Percentiles rank a stretch among this genome's conserved stretches.
Conservation (phyloP, 1,140 invertebrate genomes). For the Epicauta chinensis region DNA sequence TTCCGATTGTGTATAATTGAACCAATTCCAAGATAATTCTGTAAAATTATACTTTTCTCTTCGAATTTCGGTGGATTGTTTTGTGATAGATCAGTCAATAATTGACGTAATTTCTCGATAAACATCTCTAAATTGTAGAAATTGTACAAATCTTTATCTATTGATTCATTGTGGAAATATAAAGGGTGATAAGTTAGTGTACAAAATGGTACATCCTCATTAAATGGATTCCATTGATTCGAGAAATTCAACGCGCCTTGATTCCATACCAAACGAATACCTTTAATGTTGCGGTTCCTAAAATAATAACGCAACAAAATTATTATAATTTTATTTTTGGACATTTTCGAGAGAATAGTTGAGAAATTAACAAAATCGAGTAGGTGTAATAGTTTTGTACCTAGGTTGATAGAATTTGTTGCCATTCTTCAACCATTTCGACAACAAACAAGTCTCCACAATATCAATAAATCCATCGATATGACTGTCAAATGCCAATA, state of each 20-base stretch:
- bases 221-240: slow-evolving; percentile 82
- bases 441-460: slow-evolving; percentile 60
- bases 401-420: slow-evolving; percentile 25
- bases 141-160: slow-evolving; percentile 40
- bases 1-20: slow-evolving; percentile 80
- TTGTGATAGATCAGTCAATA: slow-evolving; percentile 1
- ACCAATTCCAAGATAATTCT: slow-evolving; percentile 71
- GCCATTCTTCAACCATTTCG: slow-evolving; percentile 45
- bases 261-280: slow-evolving; percentile 71
- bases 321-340: neutral
- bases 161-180: slow-evolving; percentile 66
- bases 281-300: slow-evolving; percentile 63
- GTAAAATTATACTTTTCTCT: slow-evolving; percentile 66
- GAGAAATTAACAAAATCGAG: slow-evolving; percentile 2
- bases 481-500: slow-evolving; percentile 44
- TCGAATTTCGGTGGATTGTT: slow-evolving; percentile 43
- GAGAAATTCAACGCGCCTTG: slow-evolving; percentile 58
- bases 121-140: slow-evolving; percentile 53
- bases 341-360: neutral
- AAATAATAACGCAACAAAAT: slow-evolving; percentile 29
- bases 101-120: slow-evolving; percentile 32
- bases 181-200: slow-evolving; percentile 78
- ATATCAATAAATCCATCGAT: slow-evolving; percentile 64
- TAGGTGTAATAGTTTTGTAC: slow-evolving; percentile 6
- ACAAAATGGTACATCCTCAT: slow-evolving; percentile 66